Evolutionary conservation across 2,888 invertebrate genomes (phyloP).

Genomic region (Catocala fraxini): DNA sequence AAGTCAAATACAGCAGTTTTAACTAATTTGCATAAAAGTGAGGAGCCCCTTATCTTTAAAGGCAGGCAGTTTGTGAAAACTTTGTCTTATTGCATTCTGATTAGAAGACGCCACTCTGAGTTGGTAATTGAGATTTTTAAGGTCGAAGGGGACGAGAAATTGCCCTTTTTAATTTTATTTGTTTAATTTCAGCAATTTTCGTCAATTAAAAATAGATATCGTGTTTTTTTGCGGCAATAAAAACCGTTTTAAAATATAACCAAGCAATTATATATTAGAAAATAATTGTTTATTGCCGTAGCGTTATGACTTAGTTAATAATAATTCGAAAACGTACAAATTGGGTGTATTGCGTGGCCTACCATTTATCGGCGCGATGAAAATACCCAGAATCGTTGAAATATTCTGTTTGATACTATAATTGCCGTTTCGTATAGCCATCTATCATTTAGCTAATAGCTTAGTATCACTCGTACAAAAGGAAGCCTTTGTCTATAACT

Average conservation of each 20-base stretch:
- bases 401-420: constrained; percentile 41
- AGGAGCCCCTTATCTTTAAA: constrained; percentile 78
- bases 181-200: constrained; percentile 29
- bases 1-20: constrained; percentile 68
- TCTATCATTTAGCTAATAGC: constrained; percentile 37
- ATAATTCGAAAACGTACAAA: constrained; percentile 21
- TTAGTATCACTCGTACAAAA: constrained; percentile 12
- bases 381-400: constrained; percentile 30
- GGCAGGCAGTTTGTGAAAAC: constrained; percentile 83
- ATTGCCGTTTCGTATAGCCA: constrained; percentile 39
- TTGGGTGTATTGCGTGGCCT: constrained; percentile 19
- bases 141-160: constrained; percentile 61
- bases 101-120: constrained; percentile 58
- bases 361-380: constrained; percentile 28
- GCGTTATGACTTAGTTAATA: constrained; percentile 20
- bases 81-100: constrained; percentile 81
- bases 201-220: constrained; percentile 8
- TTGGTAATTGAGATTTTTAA: constrained; percentile 70
- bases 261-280: constrained; percentile 20
- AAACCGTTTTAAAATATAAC: constrained; percentile 24
- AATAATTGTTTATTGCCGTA: constrained; percentile 22
- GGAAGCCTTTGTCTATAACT: constrained; percentile 11
- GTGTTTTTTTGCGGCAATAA: constrained; percentile 36
- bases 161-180: constrained; percentile 30
- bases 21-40: constrained; percentile 81